phyloP scores from a whole-genome alignment of 2,888 invertebrate genomes.

The Perdita meconis region DNA sequence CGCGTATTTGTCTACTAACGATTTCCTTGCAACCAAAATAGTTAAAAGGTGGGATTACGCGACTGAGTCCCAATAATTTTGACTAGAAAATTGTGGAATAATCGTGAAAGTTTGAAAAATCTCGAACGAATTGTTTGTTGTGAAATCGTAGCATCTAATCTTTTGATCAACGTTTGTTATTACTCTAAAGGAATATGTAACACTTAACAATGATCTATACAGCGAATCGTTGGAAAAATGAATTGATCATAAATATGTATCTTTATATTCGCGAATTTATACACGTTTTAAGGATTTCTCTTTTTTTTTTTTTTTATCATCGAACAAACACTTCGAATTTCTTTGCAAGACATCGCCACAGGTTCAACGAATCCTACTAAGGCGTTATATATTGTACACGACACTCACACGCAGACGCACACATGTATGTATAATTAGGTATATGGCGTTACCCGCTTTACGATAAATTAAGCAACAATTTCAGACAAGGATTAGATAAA shows the following conservation, averaged over 20 bases:
- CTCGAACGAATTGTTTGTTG: constrained; percentile 8
- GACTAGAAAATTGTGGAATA: background rate
- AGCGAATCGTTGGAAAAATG: constrained; percentile 5
- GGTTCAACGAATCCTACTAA: constrained; percentile 56
- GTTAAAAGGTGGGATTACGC: background rate
- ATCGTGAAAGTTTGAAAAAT: background rate
- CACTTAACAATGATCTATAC: constrained; percentile 1
- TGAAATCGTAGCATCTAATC: background rate
- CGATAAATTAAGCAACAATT: constrained; percentile 28
- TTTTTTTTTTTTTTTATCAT: constrained; percentile 15
- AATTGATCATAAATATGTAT: constrained; percentile 28
- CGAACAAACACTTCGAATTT: constrained; percentile 26
- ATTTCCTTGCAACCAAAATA: constrained; percentile 1
- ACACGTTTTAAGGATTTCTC: background rate
- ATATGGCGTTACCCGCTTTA: constrained; percentile 30
- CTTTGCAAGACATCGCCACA: constrained; percentile 29
- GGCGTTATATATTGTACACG: constrained; percentile 28
- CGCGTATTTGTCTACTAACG: no score
- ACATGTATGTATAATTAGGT: constrained; percentile 7
- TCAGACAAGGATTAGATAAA: constrained; percentile 24
- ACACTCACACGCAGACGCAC: constrained; percentile 22
- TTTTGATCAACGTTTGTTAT: background rate
- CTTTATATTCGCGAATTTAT: constrained; percentile 12
- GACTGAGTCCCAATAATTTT: background rate
- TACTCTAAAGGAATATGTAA: background rate